Base-by-base conservation (phyloP, 2,113 vertebrate genomes). In the Cariama cristata region DNA sequence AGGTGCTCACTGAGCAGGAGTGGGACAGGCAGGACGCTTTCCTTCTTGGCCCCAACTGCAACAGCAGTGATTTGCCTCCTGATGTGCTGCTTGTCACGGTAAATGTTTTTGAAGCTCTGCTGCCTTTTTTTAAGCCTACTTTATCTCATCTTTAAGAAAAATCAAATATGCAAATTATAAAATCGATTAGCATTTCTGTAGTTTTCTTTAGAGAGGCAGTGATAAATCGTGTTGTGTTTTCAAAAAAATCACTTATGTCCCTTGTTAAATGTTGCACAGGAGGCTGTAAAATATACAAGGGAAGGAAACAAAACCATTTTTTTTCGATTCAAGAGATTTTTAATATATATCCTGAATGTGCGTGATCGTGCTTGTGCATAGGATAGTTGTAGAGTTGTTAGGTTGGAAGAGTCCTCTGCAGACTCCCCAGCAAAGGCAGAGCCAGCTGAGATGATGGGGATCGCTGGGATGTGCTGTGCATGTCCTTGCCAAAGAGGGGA, bases 141-240 rank as follows among this genome's bases (percentile, higher is more conserved):
- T 96, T 93, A 52, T 90, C 79, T 85, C 5, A 79, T 94, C 74
- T 83, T 87, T 91, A 83, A 85, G 69, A 90, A 96, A 93, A 97
- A 96, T 94, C 84, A 95, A 96, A 94, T 88, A 93, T 93, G 93
- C 71, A 94, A 87, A 97, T 96, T 30, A 69, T 67, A 16, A 86
- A 95, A 94, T 91, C 86, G 94, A 72, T 96, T 97, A 96, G 71
- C 62, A 83, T 96, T 97, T 97, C 83, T 40, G 75, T 79, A 32
- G 59, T 87, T 96, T 88, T 82, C 89, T 91, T 88, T 90, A 58
- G 81, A 42, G 84, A 94, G n/a, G 79, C 58, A 45, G 44, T 73
- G 86, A 80, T 85, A 91, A 93, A 95, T 82, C 42, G 26, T 56
- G 67, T 2, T 89, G 76, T 68, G 73, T 73, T 94, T 85, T 75